Conservation (phyloP, 2,797 vertebrate species). For the Sebastes trivittatus region DNA sequence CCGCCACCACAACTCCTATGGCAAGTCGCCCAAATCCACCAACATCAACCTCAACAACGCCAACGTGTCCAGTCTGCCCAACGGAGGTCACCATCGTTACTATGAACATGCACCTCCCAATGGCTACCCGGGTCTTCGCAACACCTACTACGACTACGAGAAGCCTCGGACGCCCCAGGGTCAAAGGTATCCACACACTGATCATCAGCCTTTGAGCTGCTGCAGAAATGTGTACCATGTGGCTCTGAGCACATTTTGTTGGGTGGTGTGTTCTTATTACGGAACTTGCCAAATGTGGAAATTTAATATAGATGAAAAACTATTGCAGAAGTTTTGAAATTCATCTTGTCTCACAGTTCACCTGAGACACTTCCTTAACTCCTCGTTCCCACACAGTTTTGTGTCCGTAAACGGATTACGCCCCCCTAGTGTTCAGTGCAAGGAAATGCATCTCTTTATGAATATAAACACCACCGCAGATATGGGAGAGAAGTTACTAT, state of each 20-base stretch:
- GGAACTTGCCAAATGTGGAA: background rate
- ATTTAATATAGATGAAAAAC: background rate
- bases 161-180: conserved; percentile 87
- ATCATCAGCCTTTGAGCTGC: background rate
- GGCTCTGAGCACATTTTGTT: conserved; percentile 1
- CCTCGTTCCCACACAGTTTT: too few species aligned
- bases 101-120: conserved; percentile 88
- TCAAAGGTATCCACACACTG: conserved; percentile 87
- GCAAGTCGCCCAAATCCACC: conserved; percentile 95
- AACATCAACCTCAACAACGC: conserved; percentile 99
- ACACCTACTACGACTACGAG: conserved; percentile 86
- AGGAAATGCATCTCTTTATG: too few species aligned
- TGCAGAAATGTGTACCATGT: background rate
- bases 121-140: conserved; percentile 79
- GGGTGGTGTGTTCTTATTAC: background rate
- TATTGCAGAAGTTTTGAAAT: background rate
- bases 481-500: too few species aligned
- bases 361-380: background rate
- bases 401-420: too few species aligned
- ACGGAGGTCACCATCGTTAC: conserved; percentile 88
- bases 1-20: conserved; percentile 90
- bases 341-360: background rate
- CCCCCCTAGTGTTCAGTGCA: too few species aligned
- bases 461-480: too few species aligned
- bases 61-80: conserved; percentile 92